Base-by-base conservation (phyloP, 2,113 vertebrate species). In the Ceuthmochares aereus region DNA sequence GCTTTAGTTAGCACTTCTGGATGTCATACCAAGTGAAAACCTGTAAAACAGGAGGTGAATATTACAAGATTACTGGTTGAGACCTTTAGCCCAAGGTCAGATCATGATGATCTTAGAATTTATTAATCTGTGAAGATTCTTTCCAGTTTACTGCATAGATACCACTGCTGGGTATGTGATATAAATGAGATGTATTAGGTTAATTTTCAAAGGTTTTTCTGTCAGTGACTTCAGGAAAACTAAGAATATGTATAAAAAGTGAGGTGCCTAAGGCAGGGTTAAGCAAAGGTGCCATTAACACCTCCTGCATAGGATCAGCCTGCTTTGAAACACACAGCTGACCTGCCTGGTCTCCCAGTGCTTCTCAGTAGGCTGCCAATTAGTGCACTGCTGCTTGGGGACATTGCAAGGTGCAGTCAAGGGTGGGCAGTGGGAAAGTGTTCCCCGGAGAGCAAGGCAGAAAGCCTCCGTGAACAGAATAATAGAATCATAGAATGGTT, bases 331-430 rank as follows among this genome's bases (percentile, higher is more conserved):
- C 27, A 7, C 14, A 2, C 4, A 3, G 32, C 20, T 9, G 23
- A 55, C 76, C n/a, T 2, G 7, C 5, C 2, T 25, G 5, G 2
- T 37, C 59, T 40, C 56, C 80, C 1, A 27, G 16, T 10, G 7
- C 47, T 42, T 7, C 58, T n/a, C 20, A 1, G 29, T 2, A 3
- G 32, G 34, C 43, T 45, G 59, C 26, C 4, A 8, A 8, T 1
- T 1, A 6, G 47, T 11, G 6, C 19, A 4, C 2, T 3, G 12
- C 6, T 16, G 22, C 34, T 4, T 7, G 5, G 60, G 77, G 47
- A 8, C 22, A 32, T 7, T 1, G 20, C 58, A 14, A 27, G 18
- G 7, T 21, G 3, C 1, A 1, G 51, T 3, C 0, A 12, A 7
- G 27, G 17, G 45, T 49, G 87, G 58, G 55, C 32, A 36, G 17